These are phyloP conservation scores for Folsomia candida DNA, from an alignment of 2,888 invertebrate species.

Conservation along the genomic window DNA sequence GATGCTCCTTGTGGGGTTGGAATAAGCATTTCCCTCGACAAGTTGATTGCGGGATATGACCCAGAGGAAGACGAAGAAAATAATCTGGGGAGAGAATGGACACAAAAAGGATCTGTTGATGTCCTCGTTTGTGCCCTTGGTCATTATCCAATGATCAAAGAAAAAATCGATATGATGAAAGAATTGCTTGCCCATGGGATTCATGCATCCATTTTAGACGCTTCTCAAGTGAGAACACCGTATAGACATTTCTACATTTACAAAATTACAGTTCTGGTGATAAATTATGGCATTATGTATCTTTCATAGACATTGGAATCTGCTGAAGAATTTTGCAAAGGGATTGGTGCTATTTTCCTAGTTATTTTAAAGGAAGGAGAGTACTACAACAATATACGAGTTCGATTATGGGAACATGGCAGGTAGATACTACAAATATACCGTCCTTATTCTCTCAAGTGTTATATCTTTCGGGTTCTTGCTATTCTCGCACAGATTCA, in stretches of 20 bases:
- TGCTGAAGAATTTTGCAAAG: constrained; percentile 63
- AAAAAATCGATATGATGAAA: constrained; percentile 60
- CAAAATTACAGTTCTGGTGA: no score
- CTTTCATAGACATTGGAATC: constrained; percentile 63
- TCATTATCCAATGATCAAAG: constrained; percentile 57
- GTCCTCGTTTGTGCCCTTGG: constrained; percentile 67
- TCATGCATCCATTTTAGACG: constrained; percentile 64
- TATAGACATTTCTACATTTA: constrained; percentile 1
- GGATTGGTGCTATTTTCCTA: constrained; percentile 64
- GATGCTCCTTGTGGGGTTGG: constrained; percentile 68
- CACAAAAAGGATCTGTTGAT: constrained; percentile 60
- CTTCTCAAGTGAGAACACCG: constrained; percentile 52
- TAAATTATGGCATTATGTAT: no score
- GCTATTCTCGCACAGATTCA: constrained; percentile 59
- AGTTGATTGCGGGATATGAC: constrained; percentile 55
- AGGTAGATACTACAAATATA: constrained; percentile 54
- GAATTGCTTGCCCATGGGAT: constrained; percentile 73
- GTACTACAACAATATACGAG: constrained; percentile 58
- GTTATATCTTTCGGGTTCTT: no score
- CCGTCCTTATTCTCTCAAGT: no score
- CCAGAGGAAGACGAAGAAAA: constrained; percentile 52
- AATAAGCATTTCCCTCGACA: constrained; percentile 79
- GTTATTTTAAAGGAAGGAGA: constrained; percentile 66
- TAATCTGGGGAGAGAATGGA: constrained; percentile 51
- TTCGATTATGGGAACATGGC: constrained; percentile 66